phyloP scores from a whole-genome alignment of 2,797 vertebrate species.

The Phalanger gymnotis region DNA sequence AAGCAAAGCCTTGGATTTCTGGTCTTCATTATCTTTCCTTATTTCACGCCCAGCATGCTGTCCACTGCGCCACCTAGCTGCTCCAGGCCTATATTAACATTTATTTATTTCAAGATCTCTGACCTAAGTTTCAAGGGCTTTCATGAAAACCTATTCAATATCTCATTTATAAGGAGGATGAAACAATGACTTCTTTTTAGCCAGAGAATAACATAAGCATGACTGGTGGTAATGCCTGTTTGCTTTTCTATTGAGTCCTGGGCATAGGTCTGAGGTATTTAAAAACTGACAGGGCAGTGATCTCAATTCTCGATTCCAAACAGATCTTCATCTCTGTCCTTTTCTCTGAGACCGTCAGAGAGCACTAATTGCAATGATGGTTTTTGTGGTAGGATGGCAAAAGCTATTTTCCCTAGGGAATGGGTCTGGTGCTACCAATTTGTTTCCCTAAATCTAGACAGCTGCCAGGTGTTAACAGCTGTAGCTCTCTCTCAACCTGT shows the following conservation, averaged over 20 bases:
- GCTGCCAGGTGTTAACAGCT: conserved; percentile 52
- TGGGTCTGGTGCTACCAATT: conserved; percentile 42
- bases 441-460: conserved; percentile 53
- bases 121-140: conserved; percentile 27
- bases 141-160: conserved; percentile 24
- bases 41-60: not conserved
- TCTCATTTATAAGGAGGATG: conserved; percentile 39
- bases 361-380: conserved; percentile 38
- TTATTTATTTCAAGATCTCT: conserved; percentile 24
- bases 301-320: conserved; percentile 53
- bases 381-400: conserved; percentile 54
- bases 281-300: conserved; percentile 39
- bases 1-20: too few relatives aligned
- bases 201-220: conserved; percentile 47
- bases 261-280: conserved; percentile 53
- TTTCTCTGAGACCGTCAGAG: conserved; percentile 46
- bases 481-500: conserved; percentile 49
- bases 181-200: conserved; percentile 56
- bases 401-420: conserved; percentile 60
- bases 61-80: conserved; percentile 26
- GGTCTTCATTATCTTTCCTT: too few relatives aligned
- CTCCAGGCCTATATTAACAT: conserved; percentile 22
- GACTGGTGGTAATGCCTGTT: not conserved
- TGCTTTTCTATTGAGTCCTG: conserved; percentile 10
- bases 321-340: conserved; percentile 26